Base-by-base conservation (phyloP, 2,797 vertebrate genomes). In the Cetoscarus ocellatus region DNA sequence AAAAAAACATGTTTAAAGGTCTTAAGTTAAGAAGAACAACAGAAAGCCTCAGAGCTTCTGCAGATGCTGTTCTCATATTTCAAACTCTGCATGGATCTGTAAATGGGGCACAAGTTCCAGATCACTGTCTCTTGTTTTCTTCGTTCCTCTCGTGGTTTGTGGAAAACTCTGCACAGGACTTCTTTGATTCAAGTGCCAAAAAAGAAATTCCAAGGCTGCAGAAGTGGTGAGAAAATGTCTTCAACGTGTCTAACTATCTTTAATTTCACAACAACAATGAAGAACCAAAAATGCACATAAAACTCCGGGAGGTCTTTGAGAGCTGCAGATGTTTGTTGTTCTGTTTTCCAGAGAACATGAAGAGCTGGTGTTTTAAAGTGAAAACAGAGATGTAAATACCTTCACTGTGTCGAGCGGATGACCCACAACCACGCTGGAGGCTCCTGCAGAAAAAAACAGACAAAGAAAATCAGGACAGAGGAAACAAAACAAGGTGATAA, bases 391-490 rank as follows among this genome's bases (percentile, higher is more conserved):
- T 18, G 15, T 51, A 48, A 12, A 49, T 89, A 92, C 98, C 96
- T 99, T 99, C 51, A 99, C 96, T 0, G 97, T 99, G 92, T 99
- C 98, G 91, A 99, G 88, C 1, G 98, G 98, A 80, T 99, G 95
- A 19, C 98, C 97, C 0, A 98, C 95, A 1, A 98, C 88, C 77
- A 99, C 97, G 5, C 97, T 97, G 88, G 95, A 95, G 0, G 96
- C 93, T 89, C 98, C 98, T 99, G 89, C 45, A 78, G 6, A 85
- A 48, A 80, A 57, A 67, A 67, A 85, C 71, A 81, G 1, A 50
- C 6, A 5, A 7, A 11, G 12, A 1, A 36, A 34, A 47, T 59
- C 3, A 64, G 49, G 3, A 10, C 8, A 67, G 13, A 52, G 3
- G 39, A 13, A 7, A 34, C 15, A 11, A 45, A 39, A 56, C 50